These are phyloP conservation scores for Busseola fusca DNA, from an alignment of 2,888 invertebrate genomes.

Conservation along the genomic window DNA sequence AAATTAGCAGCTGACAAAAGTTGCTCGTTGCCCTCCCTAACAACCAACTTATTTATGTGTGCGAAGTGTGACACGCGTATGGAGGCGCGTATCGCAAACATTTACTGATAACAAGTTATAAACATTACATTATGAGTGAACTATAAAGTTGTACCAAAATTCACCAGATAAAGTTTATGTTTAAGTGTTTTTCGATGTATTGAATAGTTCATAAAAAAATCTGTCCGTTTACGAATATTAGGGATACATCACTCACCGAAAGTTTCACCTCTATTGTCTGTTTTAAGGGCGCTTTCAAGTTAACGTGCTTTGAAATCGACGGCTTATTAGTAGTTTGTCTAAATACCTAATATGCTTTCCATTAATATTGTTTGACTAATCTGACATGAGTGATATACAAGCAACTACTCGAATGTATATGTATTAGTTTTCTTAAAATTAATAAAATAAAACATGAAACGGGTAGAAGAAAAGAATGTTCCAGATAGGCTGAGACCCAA, in stretches of 20 bases:
- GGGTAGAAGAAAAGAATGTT: not conserved
- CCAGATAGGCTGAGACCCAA: too few species aligned
- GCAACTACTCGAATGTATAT: not conserved
- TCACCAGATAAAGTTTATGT: slow-evolving; percentile 7
- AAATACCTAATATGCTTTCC: not conserved
- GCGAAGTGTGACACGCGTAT: slow-evolving; percentile 13
- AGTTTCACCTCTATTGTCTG: not conserved
- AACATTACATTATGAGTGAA: slow-evolving; percentile 11
- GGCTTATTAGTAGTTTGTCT: slow-evolving; percentile 7
- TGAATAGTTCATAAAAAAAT: not conserved
- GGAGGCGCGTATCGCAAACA: not conserved
- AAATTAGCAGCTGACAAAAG: too few species aligned
- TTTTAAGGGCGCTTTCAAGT: not conserved
- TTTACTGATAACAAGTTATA: slow-evolving; percentile 18
- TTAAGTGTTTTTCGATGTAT: not conserved
- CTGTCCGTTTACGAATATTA: not conserved
- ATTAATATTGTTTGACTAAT: slow-evolving; percentile 5
- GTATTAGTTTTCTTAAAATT: too few species aligned
- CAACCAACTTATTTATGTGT: not conserved
- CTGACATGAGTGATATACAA: not conserved
- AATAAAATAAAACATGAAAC: too few species aligned
- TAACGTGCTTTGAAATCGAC: not conserved
- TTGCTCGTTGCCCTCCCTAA: too few species aligned
- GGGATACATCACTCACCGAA: not conserved
- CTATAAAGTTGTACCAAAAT: slow-evolving; percentile 1